Conservation (phyloP, 1,140 invertebrate species). For the Coelopa frigida region DNA sequence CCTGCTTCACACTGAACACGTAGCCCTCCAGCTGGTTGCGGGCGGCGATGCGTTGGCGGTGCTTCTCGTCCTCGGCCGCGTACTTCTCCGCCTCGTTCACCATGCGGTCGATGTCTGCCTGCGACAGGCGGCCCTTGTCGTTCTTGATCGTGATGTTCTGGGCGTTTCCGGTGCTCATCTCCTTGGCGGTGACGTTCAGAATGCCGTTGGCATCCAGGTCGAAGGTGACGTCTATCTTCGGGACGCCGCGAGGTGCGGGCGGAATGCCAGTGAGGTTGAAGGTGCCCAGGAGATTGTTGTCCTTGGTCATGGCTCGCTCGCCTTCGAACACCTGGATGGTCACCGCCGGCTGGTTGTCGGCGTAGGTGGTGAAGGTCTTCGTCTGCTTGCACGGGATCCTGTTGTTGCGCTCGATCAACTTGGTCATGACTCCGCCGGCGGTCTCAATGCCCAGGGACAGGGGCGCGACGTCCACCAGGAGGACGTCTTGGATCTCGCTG, state of each 20-base stretch:
- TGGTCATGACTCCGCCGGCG: constrained; percentile 56
- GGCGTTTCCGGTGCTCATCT: constrained; percentile 51
- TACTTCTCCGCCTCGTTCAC: constrained; percentile 33
- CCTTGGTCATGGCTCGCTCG: constrained; percentile 63
- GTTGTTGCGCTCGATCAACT: constrained; percentile 57
- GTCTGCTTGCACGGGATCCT: constrained; percentile 58
- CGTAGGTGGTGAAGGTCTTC: constrained; percentile 59
- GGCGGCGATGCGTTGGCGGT: constrained; percentile 56
- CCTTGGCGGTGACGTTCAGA: constrained; percentile 55
- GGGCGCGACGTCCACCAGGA: constrained; percentile 52
- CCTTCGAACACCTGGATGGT: constrained; percentile 63
- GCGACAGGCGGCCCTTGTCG: constrained; percentile 71
- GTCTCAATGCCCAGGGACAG: constrained; percentile 55
- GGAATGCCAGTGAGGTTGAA: constrained; percentile 75
- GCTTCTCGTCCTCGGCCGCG: constrained; percentile 57
- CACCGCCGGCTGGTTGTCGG: constrained; percentile 65
- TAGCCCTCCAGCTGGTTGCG: constrained; percentile 62
- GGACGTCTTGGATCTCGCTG: constrained; percentile 48
- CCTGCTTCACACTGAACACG: constrained; percentile 61
- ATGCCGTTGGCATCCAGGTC: constrained; percentile 58
- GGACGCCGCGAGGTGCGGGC: constrained; percentile 70
- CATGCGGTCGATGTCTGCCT: constrained; percentile 68
- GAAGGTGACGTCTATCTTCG: constrained; percentile 66
- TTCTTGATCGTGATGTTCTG: constrained; percentile 78
- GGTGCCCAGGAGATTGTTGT: constrained; percentile 69